Evolutionary conservation across 2,888 invertebrate genomes (phyloP), one percentile per base, ranked within the genome.

Genomic region (Sminthurinus aureus): DNA sequence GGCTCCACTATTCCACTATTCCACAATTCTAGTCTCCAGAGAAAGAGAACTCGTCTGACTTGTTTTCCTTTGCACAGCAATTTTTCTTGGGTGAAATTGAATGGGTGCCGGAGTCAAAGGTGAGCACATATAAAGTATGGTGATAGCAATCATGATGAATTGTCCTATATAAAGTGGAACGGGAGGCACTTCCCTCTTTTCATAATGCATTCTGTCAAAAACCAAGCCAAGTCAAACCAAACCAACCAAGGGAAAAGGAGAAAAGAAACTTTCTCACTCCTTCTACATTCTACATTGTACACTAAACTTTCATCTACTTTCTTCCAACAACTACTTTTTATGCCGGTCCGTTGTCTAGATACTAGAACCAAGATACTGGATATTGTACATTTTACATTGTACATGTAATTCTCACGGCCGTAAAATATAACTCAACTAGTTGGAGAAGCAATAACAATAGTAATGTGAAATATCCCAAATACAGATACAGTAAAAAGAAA

Each of bases 71-170:
- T 77, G 78, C 81, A 76, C 73, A 67, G 83, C 81, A 81, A 85
- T 85, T 85, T 85, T 85, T 85, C 85, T 83, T 83, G 71, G 71
- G 51, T 52, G 79, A 79, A 73, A 73, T 66, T 79, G 73, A 79
- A 83, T 76, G 73, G 80, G 73, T 51, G 69, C 79, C 22, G 20
- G 73, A 76, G 78, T 83, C 82, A 84, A 82, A 84, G 82, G 84
- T 82, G 79, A 80, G 82, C 82, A 84, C 76, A 79, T 80, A 81
- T 83, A 85, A 83, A 83, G 80, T 85, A 83, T 80, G 73, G 52
- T 73, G 85, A 85, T 85, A 85, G 69, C 73, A 66, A 85, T 85
- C 85, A 81, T 85, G 85, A 85, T 83, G 83, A 82, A 84, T 38
- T 84, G 82, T 79, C 64, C 84, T 79, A 76, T 38, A 38, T 82